Evolutionary conservation across 2,888 invertebrate species (phyloP).

Genomic region (Protophormia terraenovae): DNA sequence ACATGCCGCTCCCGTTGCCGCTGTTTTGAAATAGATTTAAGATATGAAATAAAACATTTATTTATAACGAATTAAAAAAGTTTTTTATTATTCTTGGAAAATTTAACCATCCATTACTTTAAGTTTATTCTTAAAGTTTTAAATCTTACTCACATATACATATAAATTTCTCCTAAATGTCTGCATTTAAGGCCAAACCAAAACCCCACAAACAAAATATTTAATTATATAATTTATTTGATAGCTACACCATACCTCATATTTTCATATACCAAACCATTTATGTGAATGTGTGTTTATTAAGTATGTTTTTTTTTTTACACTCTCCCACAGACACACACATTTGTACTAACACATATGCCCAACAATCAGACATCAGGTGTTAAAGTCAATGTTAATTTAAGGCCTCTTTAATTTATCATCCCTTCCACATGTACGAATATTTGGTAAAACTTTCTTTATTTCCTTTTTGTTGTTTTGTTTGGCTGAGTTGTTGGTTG

Average conservation of each 20-base stretch:
- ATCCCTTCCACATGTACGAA: slow-evolving; percentile 5
- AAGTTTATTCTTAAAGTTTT: neutral
- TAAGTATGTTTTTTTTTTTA: neutral
- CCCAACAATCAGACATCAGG: slow-evolving; percentile 33
- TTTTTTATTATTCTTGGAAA: too few relatives aligned
- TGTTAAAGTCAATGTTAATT: slow-evolving; percentile 50
- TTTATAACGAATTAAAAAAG: too few relatives aligned
- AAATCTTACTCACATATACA: neutral
- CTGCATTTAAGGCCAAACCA: neutral
- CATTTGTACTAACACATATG: neutral
- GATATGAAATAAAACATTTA: too few relatives aligned
- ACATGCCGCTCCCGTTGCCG: slow-evolving; percentile 55
- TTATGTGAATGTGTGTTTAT: neutral
- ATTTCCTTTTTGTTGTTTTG: neutral
- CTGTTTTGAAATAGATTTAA: slow-evolving; percentile 49
- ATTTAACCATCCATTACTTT: too few relatives aligned
- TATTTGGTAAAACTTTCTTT: neutral
- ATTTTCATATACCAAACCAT: neutral
- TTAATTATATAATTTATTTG: slow-evolving; percentile 24
- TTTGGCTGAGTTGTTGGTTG: neutral
- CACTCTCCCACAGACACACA: neutral
- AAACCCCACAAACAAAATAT: neutral
- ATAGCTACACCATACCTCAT: neutral
- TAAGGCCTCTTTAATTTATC: slow-evolving; percentile 35
- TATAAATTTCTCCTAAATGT: neutral